Percentiles rank a stretch among this genome's conserved stretches.
These are phyloP conservation scores for Sesia apiformis DNA, from an alignment of 2,888 invertebrate genomes.

Conservation along the genomic window DNA sequence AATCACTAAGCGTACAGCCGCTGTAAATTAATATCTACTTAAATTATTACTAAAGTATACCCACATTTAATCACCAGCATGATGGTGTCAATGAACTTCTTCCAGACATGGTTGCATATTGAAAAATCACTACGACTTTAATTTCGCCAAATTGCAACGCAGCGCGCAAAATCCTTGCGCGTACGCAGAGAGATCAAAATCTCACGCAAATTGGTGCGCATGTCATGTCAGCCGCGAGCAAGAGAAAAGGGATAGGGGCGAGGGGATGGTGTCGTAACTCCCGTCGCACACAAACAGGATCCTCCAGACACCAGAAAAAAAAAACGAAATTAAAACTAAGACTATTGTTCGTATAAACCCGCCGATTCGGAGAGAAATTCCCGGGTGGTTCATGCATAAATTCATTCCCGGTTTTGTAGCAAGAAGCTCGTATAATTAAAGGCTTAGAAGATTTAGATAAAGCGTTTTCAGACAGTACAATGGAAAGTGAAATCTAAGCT, in stretches of 20 bases:
- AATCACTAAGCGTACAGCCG: neutral
- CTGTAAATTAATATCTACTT: neutral
- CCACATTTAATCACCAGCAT: neutral
- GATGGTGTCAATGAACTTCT: neutral
- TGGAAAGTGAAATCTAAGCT: conserved; percentile 21
- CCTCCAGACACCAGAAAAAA: conserved; percentile 34
- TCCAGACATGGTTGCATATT: neutral
- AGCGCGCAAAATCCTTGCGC: neutral
- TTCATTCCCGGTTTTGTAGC: conserved; percentile 61
- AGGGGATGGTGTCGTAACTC: conserved; percentile 37
- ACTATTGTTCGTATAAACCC: conserved; percentile 66
- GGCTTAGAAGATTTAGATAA: conserved; percentile 45
- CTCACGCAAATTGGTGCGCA: conserved; percentile 41
- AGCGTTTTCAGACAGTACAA: conserved; percentile 8
- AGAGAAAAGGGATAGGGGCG: conserved; percentile 28
- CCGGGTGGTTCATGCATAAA: conserved; percentile 63
- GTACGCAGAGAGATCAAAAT: conserved; percentile 26
- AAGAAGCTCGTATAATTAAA: conserved; percentile 57
- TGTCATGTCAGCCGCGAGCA: conserved; percentile 26
- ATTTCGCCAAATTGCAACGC: conserved; percentile 19
- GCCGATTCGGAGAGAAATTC: conserved; percentile 44
- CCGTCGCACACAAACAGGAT: conserved; percentile 56
- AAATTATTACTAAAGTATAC: neutral
- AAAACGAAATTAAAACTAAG: conserved; percentile 61
- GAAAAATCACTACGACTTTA: conserved; percentile 4